Base-by-base conservation (phyloP, 2,797 vertebrate species). In the Pyrrhura leucotis region DNA sequence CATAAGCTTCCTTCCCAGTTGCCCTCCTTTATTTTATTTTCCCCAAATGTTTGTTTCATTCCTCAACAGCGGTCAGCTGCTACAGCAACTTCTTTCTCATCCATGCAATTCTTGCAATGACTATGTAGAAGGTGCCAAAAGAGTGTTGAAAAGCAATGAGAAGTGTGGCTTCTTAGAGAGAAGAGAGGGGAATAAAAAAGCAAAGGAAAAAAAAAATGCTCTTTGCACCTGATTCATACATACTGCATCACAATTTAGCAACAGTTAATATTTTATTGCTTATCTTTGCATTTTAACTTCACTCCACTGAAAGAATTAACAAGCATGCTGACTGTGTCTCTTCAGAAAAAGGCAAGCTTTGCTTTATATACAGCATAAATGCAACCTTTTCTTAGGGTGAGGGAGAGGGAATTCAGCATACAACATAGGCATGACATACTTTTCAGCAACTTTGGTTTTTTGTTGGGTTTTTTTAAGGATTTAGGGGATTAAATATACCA, bases 161-260 rank as follows among this genome's bases (percentile, higher is more conserved):
- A 61, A 80, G 71, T 10, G 4, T 2, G 4, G 17, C 40, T 39
- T 72, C 23, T 81, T 35, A 18, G 12, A 51, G 12, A 45, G 5
- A 1, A 7, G 5, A 25, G 3, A 21, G 9, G 11, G 4, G 3
- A 21, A 5, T 8, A 19, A 20, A 23, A 25, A 12, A 0, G 14
- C 2, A 7, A 37, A 16, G 7, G 2, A 25, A n/a, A 12, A 10
- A 67, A 67, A 63, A 76, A 23, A 19, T 10, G 5, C 1, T 54
- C 13, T 54, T 79, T 82, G 73, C 50, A 76, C 14, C 13, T 44
- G 74, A 39, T 53, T 67, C 8, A 35, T 48, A 23, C 18, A 14
- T 22, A 44, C 10, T 21, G 37, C 50, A 44, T 48, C 18, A 65
- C 15, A 19, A 42, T 23, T 69, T 15, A 35, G 12, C 54, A 76